phyloP scores from a whole-genome alignment of 2,113 vertebrate genomes.

The Chloebia gouldiae region DNA sequence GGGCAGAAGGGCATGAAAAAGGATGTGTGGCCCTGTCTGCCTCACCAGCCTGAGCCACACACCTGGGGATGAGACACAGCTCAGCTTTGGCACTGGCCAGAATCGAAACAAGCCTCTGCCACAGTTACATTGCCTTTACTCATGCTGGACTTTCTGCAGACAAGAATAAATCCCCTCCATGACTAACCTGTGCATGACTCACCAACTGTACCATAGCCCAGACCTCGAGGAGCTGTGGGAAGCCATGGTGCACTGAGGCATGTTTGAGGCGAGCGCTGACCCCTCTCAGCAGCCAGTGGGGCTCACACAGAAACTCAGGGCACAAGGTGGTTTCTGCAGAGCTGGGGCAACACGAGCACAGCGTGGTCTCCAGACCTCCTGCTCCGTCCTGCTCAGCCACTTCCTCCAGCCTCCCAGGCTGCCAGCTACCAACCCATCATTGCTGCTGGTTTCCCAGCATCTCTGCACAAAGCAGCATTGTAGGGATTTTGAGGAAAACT shows the following conservation, averaged over 20 bases:
- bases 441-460: neutral
- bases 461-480: neutral
- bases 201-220: neutral
- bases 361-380: neutral
- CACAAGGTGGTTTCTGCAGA: neutral
- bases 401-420: rapidly evolving
- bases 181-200: conserved; percentile 51
- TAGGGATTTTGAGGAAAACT: neutral
- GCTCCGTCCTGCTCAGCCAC: rapidly evolving
- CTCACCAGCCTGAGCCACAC: neutral
- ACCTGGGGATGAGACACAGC: neutral
- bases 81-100: neutral
- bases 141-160: neutral
- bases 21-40: neutral
- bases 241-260: neutral
- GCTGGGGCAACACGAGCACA: neutral
- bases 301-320: neutral
- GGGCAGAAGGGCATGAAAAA: neutral
- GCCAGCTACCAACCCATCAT: neutral
- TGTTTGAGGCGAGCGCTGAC: neutral
- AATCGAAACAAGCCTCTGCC: neutral
- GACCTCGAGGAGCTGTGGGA: conserved; percentile 3
- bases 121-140: neutral
- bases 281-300: neutral
- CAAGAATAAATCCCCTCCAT: conserved; percentile 6